Evolutionary conservation across 2,113 vertebrate genomes (phyloP).

Genomic region (Etheostoma cragini): DNA sequence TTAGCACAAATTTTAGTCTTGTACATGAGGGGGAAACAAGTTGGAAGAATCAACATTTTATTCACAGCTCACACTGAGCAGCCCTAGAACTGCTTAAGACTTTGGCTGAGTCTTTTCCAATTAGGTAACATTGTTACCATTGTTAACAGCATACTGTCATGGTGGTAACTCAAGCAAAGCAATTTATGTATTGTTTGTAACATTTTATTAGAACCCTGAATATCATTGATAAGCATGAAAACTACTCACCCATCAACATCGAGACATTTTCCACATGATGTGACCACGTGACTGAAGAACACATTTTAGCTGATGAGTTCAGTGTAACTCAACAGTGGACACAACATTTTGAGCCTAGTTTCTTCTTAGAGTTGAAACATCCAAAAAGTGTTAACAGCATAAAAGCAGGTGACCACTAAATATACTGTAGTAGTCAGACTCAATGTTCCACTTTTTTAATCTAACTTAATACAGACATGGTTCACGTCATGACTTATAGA

Average conservation of each 20-base stretch:
- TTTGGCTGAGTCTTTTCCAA: neutral
- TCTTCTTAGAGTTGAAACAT: neutral
- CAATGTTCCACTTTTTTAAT: neutral
- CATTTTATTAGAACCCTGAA: constrained; percentile 45
- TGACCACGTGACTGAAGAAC: neutral
- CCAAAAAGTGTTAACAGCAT: neutral
- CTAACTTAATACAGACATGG: neutral
- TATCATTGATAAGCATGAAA: constrained; percentile 1
- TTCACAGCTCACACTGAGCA: neutral
- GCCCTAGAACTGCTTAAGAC: neutral
- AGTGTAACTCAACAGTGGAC: neutral
- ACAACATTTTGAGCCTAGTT: neutral
- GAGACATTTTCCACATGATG: neutral
- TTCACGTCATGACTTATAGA: neutral
- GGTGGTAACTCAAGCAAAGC: neutral
- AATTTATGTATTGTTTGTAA: neutral
- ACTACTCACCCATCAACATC: neutral
- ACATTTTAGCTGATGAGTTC: neutral
- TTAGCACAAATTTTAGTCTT: neutral
- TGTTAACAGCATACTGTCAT: neutral
- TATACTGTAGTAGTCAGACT: neutral
- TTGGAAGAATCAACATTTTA: neutral
- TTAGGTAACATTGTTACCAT: neutral
- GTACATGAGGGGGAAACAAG: neutral
- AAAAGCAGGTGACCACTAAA: neutral